Evolutionary conservation across 2,888 invertebrate genomes (phyloP).

Genomic region (Dryobota labecula): DNA sequence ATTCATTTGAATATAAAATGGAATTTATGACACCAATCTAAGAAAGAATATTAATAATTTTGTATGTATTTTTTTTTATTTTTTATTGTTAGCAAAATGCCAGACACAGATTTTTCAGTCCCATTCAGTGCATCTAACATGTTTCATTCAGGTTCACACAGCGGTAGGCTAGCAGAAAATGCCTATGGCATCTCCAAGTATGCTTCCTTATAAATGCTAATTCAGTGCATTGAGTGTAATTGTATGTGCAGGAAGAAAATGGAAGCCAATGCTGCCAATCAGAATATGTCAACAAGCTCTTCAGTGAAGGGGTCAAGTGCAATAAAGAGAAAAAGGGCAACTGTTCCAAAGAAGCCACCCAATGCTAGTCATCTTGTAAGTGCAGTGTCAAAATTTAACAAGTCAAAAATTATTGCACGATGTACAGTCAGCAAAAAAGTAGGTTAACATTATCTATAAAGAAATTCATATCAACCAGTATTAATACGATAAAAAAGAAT

Average conservation of each 20-base stretch:
- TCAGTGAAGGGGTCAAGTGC: constrained; percentile 80
- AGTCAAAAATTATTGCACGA: not conserved
- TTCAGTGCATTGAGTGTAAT: not conserved
- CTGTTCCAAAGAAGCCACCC: constrained; percentile 84
- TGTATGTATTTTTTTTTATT: too few species aligned
- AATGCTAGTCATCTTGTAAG: constrained; percentile 83
- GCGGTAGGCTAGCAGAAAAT: not conserved
- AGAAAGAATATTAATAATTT: too few species aligned
- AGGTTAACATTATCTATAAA: not conserved
- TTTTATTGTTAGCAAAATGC: not conserved
- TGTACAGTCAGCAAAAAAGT: not conserved
- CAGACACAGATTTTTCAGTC: not conserved
- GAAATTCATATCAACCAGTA: not conserved
- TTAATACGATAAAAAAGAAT: too few species aligned
- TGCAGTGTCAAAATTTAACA: constrained; percentile 19
- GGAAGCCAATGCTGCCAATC: constrained; percentile 79
- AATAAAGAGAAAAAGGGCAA: constrained; percentile 86
- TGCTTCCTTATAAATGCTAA: not conserved
- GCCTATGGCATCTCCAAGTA: not conserved
- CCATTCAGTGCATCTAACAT: not conserved
- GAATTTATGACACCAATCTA: too few species aligned
- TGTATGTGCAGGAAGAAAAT: constrained; percentile 86
- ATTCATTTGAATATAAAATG: not conserved
- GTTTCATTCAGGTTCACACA: not conserved
- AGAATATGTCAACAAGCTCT: constrained; percentile 75